These are phyloP conservation scores for Laupala kohalensis DNA, from an alignment of 1,140 invertebrate species.

Conservation along the genomic window DNA sequence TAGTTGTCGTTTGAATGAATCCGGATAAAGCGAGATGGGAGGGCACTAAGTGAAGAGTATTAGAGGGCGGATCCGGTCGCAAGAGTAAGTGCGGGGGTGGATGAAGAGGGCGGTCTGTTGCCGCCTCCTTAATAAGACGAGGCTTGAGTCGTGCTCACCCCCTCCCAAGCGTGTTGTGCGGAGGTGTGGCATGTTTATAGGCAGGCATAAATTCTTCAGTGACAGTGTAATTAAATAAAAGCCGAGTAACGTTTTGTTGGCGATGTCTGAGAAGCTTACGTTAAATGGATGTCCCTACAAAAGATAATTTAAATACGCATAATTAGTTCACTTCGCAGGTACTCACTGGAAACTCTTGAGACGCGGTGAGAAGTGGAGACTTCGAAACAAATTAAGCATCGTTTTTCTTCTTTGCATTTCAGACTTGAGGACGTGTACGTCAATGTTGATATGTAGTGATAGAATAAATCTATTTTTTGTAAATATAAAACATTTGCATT, in stretches of 20 bases:
- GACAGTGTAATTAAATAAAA: constrained; percentile 8
- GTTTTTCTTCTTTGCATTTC: neutral
- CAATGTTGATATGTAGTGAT: no score
- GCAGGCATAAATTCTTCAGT: constrained; percentile 5
- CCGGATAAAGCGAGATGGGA: neutral
- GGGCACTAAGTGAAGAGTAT: neutral
- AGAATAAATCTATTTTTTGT: no score
- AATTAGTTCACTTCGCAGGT: neutral
- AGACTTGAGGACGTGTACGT: neutral
- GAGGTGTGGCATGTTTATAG: constrained; percentile 3
- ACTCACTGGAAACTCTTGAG: neutral
- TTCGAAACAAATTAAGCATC: neutral
- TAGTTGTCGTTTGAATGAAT: no score
- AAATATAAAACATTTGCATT: no score
- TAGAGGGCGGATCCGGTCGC: neutral
- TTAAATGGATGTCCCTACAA: neutral
- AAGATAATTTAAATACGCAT: neutral
- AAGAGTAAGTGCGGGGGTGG: neutral
- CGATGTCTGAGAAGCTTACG: neutral
- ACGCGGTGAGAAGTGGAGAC: neutral
- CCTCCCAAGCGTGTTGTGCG: neutral
- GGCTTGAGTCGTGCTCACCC: neutral
- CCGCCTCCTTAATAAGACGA: neutral
- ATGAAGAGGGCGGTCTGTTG: neutral
- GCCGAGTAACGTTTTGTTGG: neutral